Evolutionary conservation across 2,888 invertebrate species (phyloP).

Genomic region (Cantharis flavilabris): DNA sequence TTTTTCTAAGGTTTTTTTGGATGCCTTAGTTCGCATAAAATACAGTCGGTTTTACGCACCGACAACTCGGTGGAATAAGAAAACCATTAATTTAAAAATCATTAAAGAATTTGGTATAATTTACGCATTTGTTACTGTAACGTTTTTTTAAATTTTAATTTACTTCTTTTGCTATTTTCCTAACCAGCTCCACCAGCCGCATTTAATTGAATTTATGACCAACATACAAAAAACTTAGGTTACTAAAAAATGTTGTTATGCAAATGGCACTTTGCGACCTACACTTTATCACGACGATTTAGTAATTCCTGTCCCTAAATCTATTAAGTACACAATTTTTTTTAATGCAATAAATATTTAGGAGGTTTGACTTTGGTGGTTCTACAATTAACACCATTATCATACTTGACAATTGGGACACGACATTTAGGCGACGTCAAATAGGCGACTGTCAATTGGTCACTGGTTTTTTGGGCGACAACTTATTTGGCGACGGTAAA

Average conservation of each 20-base stretch:
- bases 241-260: background rate
- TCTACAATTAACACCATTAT: too few species aligned
- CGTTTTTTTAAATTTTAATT: background rate
- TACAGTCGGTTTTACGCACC: conserved; percentile 2
- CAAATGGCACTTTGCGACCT: background rate
- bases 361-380: too few species aligned
- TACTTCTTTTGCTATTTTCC: background rate
- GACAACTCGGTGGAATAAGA: background rate
- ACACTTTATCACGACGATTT: background rate
- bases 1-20: conserved; percentile 10
- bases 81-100: conserved; percentile 4
- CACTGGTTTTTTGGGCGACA: too few species aligned
- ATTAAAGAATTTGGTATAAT: background rate
- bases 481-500: too few species aligned
- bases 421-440: too few species aligned
- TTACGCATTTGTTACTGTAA: background rate
- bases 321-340: background rate
- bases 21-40: conserved; percentile 7
- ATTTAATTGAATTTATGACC: background rate
- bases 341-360: background rate
- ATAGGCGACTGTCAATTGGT: too few species aligned
- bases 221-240: background rate
- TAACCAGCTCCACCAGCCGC: background rate
- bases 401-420: too few species aligned
- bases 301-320: too few species aligned